Evolutionary conservation across 2,113 vertebrate species (phyloP).

Genomic region (Gambusia affinis): DNA sequence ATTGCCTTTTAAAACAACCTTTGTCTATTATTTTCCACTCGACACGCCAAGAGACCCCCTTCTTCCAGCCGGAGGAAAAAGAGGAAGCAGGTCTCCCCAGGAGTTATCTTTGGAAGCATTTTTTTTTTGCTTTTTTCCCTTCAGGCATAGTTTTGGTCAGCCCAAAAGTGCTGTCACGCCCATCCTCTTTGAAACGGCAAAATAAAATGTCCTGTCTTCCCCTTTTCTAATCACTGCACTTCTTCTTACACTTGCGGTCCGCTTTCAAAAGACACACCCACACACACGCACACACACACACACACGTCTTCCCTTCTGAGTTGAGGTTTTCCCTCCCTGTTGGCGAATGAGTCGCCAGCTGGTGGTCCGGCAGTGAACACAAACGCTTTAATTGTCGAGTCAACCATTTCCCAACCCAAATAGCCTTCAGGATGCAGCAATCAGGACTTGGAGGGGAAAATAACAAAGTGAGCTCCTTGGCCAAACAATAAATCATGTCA

Average conservation of each 20-base stretch:
- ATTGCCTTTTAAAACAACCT: slow-evolving; percentile 73
- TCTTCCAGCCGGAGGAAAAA: slow-evolving; percentile 47
- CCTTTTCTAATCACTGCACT: slow-evolving; percentile 63
- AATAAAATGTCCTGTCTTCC: slow-evolving; percentile 70
- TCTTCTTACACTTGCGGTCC: slow-evolving; percentile 69
- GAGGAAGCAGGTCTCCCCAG: slow-evolving; percentile 65
- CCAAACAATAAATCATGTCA: slow-evolving; percentile 73
- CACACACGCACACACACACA: slow-evolving; percentile 31
- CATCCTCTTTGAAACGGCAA: slow-evolving; percentile 70
- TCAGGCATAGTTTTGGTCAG: slow-evolving; percentile 81
- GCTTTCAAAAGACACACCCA: slow-evolving; percentile 5
- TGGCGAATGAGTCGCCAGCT: slow-evolving; percentile 68
- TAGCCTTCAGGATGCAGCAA: slow-evolving; percentile 80
- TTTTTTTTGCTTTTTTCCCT: slow-evolving; percentile 42
- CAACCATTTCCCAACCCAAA: slow-evolving; percentile 76
- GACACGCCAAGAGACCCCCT: slow-evolving; percentile 64
- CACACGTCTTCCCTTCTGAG: slow-evolving; percentile 24
- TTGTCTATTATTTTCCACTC: slow-evolving; percentile 82
- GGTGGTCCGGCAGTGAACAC: slow-evolving; percentile 79
- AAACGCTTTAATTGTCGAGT: slow-evolving; percentile 78
- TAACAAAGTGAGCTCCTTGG: slow-evolving; percentile 68
- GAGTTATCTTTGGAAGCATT: slow-evolving; percentile 80
- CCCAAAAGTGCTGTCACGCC: slow-evolving; percentile 75
- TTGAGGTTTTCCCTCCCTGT: slow-evolving; percentile 43
- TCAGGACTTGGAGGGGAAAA: slow-evolving; percentile 76